phyloP scores from a whole-genome alignment of 1,140 invertebrate genomes.

The Uloborus diversus region DNA sequence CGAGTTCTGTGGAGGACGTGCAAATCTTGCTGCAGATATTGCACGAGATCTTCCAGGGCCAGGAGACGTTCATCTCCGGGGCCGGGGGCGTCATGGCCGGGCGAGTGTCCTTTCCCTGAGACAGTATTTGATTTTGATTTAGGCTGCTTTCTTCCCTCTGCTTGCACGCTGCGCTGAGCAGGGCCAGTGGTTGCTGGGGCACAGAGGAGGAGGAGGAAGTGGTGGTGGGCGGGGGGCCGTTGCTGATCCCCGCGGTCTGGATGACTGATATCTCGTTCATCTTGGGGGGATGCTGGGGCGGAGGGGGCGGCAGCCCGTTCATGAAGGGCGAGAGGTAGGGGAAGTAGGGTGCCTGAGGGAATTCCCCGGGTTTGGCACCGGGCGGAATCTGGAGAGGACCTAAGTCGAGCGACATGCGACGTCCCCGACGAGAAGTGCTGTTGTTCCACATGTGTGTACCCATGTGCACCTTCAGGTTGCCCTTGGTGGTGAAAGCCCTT shows the following conservation, averaged over 20 bases:
- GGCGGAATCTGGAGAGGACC: constrained; percentile 75
- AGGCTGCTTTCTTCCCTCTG: not conserved
- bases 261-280: constrained; percentile 75
- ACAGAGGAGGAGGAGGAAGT: constrained; percentile 66
- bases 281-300: constrained; percentile 62
- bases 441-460: constrained; percentile 97
- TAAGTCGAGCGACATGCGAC: constrained; percentile 93
- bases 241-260: constrained; percentile 67
- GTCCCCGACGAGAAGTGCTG: constrained; percentile 87
- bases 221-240: not conserved
- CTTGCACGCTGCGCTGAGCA: constrained; percentile 3
- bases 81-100: not conserved
- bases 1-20: constrained; percentile 63
- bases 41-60: constrained; percentile 64
- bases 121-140: constrained; percentile 31
- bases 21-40: constrained; percentile 66
- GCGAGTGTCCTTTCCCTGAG: constrained; percentile 37
- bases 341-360: constrained; percentile 83
- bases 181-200: constrained; percentile 9
- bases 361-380: constrained; percentile 80
- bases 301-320: constrained; percentile 60
- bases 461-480: constrained; percentile 99
- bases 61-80: constrained; percentile 39
- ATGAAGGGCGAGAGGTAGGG: constrained; percentile 69
- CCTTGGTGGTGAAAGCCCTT: constrained; percentile 84